phyloP scores from a whole-genome alignment of 2,797 vertebrate genomes.

The Decapterus maruadsi region DNA sequence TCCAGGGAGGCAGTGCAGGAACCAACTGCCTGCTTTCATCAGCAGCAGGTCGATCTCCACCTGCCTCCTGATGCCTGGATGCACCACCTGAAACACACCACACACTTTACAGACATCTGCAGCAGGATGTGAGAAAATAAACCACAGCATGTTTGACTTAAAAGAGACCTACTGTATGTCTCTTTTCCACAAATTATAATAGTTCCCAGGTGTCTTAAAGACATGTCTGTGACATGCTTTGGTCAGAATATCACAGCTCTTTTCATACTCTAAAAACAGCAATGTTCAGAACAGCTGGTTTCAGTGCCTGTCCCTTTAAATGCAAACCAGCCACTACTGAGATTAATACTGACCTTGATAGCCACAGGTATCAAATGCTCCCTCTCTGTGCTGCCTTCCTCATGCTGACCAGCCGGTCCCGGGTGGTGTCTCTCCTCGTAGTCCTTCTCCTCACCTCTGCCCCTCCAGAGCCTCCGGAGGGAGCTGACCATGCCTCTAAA shows the following conservation, averaged over 20 bases:
- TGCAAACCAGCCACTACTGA: no score
- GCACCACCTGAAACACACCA: constrained; percentile 87
- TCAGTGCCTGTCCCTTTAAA: no score
- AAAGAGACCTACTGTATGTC: no score
- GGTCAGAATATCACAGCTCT: no score
- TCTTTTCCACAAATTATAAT: no score
- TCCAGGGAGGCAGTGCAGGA: constrained; percentile 91
- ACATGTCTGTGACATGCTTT: no score
- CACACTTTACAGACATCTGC: background rate
- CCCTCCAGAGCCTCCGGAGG: constrained; percentile 67
- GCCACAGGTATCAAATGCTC: constrained; percentile 89
- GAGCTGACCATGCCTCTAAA: constrained; percentile 74
- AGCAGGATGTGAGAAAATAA: background rate
- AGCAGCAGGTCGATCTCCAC: constrained; percentile 92
- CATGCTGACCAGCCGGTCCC: constrained; percentile 12
- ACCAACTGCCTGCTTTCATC: constrained; percentile 90
- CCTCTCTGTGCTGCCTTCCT: constrained; percentile 48
- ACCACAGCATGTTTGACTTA: background rate
- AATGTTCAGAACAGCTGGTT: no score
- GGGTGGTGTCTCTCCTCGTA: constrained; percentile 34
- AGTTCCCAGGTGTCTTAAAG: no score
- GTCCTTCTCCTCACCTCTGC: constrained; percentile 48
- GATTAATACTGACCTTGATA: constrained; percentile 89
- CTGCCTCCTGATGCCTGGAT: constrained; percentile 91
- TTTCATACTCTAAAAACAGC: no score